Evolutionary conservation across 1,140 invertebrate genomes (phyloP).

Genomic region (Anastrepha ludens): DNA sequence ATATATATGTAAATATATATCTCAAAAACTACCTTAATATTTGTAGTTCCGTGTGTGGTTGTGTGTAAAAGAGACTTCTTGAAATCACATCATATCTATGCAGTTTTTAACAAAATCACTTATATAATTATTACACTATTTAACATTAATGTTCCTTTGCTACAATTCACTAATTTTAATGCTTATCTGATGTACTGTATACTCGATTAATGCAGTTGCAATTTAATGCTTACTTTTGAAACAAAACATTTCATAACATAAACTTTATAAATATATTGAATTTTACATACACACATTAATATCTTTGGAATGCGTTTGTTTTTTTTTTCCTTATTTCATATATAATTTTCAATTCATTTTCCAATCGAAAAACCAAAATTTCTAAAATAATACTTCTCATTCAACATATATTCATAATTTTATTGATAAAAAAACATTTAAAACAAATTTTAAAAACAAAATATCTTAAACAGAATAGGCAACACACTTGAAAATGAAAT

Average conservation of each 20-base stretch:
- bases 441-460: not conserved
- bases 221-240: not conserved
- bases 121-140: constrained; percentile 7
- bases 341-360: not conserved
- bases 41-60: constrained; percentile 44
- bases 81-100: not conserved
- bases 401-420: not conserved
- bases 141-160: constrained; percentile 15
- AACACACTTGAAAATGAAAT: not conserved
- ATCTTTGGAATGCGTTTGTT: constrained; percentile 18
- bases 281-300: not conserved
- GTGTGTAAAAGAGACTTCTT: not conserved
- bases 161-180: constrained; percentile 15
- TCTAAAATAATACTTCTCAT: constrained; percentile 2
- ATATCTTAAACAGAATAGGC: not conserved
- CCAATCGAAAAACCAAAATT: not conserved
- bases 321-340: not conserved
- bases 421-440: not conserved
- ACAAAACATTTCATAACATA: too few relatives aligned
- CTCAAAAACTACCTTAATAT: constrained; percentile 9
- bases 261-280: not conserved
- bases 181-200: not conserved
- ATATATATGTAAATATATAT: constrained; percentile 34
- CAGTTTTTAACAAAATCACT: constrained; percentile 17
- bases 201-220: not conserved